Evolutionary conservation across 2,888 invertebrate species (phyloP).

Genomic region (Drosophila histrio): DNA sequence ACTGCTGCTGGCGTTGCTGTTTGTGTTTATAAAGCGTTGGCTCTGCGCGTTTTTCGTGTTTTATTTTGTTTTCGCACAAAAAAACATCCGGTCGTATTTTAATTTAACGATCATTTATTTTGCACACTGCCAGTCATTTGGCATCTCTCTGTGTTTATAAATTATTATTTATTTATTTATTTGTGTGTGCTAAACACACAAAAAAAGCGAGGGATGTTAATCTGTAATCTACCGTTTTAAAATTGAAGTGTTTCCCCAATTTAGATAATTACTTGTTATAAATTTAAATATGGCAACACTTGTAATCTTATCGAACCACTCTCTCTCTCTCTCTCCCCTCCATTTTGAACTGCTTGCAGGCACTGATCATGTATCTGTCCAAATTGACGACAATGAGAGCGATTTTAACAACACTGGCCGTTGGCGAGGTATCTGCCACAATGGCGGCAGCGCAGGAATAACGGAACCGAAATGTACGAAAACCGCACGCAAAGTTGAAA

Average conservation of each 20-base stretch:
- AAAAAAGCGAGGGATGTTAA: not conserved
- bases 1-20: constrained; percentile 17
- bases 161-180: constrained; percentile 62
- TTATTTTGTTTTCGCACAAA: constrained; percentile 61
- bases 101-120: constrained; percentile 78
- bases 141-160: constrained; percentile 37
- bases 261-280: not conserved
- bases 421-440: constrained; percentile 15
- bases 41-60: constrained; percentile 47
- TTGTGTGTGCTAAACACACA: not conserved
- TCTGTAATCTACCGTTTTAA: not conserved
- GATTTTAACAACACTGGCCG: constrained; percentile 45
- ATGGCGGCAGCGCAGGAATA: constrained; percentile 41
- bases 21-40: constrained; percentile 54
- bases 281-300: constrained; percentile 17
- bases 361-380: constrained; percentile 20
- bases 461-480: constrained; percentile 39
- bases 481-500: constrained; percentile 25
- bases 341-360: constrained; percentile 8
- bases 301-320: constrained; percentile 13
- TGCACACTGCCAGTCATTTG: constrained; percentile 47
- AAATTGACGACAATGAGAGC: constrained; percentile 25
- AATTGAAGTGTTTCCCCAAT: not conserved
- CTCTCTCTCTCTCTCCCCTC: constrained; percentile 5
- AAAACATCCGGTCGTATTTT: constrained; percentile 82